phyloP scores from a whole-genome alignment of 2,888 invertebrate species.

The Meiosimyza decipiens region DNA sequence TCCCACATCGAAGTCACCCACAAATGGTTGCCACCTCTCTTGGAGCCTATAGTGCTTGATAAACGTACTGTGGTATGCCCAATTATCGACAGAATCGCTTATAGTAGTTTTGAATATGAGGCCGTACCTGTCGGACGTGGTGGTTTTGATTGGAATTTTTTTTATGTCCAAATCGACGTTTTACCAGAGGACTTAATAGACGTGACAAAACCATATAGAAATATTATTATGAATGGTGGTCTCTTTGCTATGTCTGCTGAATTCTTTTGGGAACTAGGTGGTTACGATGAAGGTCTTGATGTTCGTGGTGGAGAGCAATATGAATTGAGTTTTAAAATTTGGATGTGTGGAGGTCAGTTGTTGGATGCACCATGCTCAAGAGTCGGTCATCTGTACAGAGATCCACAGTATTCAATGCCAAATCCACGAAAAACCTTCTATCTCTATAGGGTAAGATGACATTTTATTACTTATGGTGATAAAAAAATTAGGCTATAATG shows the following conservation, averaged over 20 bases:
- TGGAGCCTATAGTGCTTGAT: constrained; percentile 90
- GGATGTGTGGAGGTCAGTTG: constrained; percentile 97
- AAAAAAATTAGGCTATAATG: too few species aligned
- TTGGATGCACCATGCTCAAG: constrained; percentile 93
- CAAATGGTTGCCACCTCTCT: constrained; percentile 91
- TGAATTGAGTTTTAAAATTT: constrained; percentile 96
- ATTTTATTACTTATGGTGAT: too few species aligned
- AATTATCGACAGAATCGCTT: constrained; percentile 95
- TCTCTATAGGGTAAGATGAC: too few species aligned
- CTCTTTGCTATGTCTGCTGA: constrained; percentile 91
- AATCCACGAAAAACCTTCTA: constrained; percentile 69
- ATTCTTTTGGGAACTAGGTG: constrained; percentile 97
- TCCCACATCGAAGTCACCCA: constrained; percentile 92
- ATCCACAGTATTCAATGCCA: too few species aligned
- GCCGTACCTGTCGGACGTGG: constrained; percentile 78
- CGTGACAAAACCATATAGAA: constrained; percentile 69
- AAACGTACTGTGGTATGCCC: constrained; percentile 92
- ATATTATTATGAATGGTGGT: constrained; percentile 98
- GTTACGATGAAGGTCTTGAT: constrained; percentile 91
- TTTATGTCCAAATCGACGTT: constrained; percentile 83
- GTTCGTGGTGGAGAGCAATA: constrained; percentile 99
- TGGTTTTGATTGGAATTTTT: constrained; percentile 98
- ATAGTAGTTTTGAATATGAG: constrained; percentile 90
- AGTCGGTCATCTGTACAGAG: constrained; percentile 77
- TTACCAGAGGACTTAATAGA: constrained; percentile 60